Evolutionary conservation across 1,140 invertebrate genomes (phyloP).

Genomic region (Pogonognathellus flavescens): DNA sequence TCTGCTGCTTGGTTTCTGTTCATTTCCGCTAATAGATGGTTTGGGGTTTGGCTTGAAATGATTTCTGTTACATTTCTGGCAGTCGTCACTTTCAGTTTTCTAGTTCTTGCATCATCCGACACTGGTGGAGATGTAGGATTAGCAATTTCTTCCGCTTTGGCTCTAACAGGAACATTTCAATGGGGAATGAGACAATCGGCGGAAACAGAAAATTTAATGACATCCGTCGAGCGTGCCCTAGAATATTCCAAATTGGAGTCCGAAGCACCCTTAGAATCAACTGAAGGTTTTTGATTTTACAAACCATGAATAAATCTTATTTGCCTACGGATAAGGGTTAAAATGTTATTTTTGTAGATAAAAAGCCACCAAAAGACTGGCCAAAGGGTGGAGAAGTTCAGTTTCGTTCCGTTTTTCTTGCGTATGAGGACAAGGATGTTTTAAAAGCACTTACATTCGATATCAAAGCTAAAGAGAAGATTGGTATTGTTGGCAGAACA

Average conservation of each 20-base stretch:
- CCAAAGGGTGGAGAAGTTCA: slow-evolving; percentile 77
- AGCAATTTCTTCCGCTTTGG: slow-evolving; percentile 64
- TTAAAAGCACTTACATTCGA: slow-evolving; percentile 74
- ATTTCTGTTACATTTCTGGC: slow-evolving; percentile 55
- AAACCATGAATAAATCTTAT: neutral
- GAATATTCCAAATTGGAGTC: slow-evolving; percentile 78
- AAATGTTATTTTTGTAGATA: no score
- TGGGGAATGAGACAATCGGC: slow-evolving; percentile 84
- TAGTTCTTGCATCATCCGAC: slow-evolving; percentile 43
- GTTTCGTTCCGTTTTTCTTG: slow-evolving; percentile 77
- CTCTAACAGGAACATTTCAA: slow-evolving; percentile 73
- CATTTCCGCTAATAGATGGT: slow-evolving; percentile 73
- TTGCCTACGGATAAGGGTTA: no score
- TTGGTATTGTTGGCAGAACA: slow-evolving; percentile 79
- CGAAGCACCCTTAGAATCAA: slow-evolving; percentile 62
- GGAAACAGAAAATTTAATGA: slow-evolving; percentile 87
- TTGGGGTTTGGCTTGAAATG: slow-evolving; percentile 61
- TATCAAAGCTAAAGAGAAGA: slow-evolving; percentile 74
- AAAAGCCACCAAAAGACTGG: slow-evolving; percentile 78
- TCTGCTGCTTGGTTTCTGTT: slow-evolving; percentile 79
- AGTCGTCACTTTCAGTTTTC: slow-evolving; percentile 56
- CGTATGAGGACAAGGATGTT: slow-evolving; percentile 73
- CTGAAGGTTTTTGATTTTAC: slow-evolving; percentile 48
- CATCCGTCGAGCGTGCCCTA: slow-evolving; percentile 82
- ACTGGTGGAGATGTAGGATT: slow-evolving; percentile 60